Percentiles rank a stretch among this genome's conserved stretches.
Conservation (phyloP, 2,113 vertebrate species). For the Chionis minor region DNA sequence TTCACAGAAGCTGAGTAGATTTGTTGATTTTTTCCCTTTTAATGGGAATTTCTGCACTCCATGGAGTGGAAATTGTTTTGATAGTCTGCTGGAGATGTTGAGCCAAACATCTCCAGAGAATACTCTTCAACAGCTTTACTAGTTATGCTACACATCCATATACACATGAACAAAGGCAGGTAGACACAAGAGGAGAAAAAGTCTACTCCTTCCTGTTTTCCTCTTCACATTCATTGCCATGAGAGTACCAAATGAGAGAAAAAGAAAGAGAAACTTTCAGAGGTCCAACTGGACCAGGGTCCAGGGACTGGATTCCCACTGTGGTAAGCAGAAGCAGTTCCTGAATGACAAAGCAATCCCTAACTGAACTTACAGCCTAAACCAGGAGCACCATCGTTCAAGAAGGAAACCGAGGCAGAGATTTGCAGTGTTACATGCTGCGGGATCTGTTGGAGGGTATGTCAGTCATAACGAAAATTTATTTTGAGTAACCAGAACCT, state of each 20-base stretch:
- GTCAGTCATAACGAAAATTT: not conserved
- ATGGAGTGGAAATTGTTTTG: not conserved
- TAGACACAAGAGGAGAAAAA: not conserved
- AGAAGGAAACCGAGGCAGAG: not conserved
- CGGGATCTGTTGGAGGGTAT: not conserved
- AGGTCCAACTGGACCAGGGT: not conserved
- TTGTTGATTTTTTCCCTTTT: not conserved
- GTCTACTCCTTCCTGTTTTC: not conserved
- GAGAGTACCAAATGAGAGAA: not conserved
- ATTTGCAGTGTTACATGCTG: not conserved
- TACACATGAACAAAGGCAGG: not conserved
- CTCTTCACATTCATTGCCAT: not conserved
- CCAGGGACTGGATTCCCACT: not conserved
- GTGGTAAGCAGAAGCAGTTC: not conserved
- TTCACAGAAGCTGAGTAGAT: not conserved
- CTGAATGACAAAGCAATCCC: not conserved
- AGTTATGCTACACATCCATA: not conserved
- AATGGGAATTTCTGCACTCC: not conserved
- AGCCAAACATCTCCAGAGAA: not conserved
- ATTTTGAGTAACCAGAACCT: not conserved
- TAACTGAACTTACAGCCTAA: not conserved
- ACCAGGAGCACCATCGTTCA: fast-evolving
- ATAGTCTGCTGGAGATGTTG: not conserved
- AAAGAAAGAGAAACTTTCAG: not conserved
- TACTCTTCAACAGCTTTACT: not conserved